A percentile compares a stretch with the other conserved stretches of the same genome.
phyloP scores from a whole-genome alignment of 1,140 invertebrate species.

The Monomorium pharaonis region DNA sequence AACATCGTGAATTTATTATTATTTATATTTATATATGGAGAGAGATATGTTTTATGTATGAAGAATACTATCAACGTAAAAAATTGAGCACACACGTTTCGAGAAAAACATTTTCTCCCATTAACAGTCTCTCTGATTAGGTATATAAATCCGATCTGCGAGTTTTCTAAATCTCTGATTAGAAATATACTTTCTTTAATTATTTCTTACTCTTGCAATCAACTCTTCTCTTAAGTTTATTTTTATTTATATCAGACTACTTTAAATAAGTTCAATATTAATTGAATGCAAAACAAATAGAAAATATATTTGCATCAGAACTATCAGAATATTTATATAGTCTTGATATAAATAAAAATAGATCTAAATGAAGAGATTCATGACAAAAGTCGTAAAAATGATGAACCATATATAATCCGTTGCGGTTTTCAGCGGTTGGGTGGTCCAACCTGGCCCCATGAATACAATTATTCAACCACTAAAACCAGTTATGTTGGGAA shows the following conservation, averaged over 20 bases:
- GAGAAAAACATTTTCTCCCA: neutral
- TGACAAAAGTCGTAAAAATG: conserved; percentile 14
- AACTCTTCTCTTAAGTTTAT: no score
- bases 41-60: conserved; percentile 2
- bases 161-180: neutral
- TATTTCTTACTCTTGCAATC: no score
- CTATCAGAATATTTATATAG: neutral
- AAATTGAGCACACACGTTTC: neutral
- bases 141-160: neutral
- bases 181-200: neutral
- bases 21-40: conserved; percentile 4
- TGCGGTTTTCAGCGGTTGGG: conserved; percentile 20
- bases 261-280: no score
- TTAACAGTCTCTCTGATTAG: neutral
- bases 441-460: conserved; percentile 2
- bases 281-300: no score
- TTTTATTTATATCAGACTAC: no score
- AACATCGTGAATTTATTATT: neutral
- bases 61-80: neutral
- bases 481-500: conserved; percentile 56
- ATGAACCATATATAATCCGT: conserved; percentile 50
- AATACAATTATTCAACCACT: conserved; percentile 54
- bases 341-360: conserved; percentile 16
- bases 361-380: neutral
- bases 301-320: no score